Evolutionary conservation across 1,140 invertebrate species (phyloP), one percentile per base, ranked within the genome.

Genomic region (Apis laboriosa): DNA sequence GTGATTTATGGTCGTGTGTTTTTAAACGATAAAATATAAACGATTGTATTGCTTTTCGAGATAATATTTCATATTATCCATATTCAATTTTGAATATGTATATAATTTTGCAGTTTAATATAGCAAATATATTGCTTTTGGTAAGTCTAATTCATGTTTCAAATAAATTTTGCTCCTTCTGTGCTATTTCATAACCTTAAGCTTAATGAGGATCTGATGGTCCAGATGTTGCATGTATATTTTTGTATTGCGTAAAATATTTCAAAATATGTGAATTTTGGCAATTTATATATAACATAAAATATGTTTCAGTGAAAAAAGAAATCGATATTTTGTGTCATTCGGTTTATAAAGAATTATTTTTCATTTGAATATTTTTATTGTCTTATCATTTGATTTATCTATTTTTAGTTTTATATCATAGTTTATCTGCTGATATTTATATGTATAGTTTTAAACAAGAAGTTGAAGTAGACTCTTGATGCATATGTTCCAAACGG

Each of bases 161-260:
- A 12, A 9, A 70, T 70, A 70, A 70, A 70, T 70, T 49, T 51
- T 51, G 24, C 12, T n/a, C 49, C 49, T 11, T 34, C 34, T 24
- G 49, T 34, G 49, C 67, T 17, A 70, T 70, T 70, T 70, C 67
- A 49, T 70, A 70, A 70, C 67, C 12, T 51, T 19, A 53, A 70
- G 67, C 67, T 70, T 70, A 70, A 81, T 75, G 71, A 81, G 60
- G 56, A 73, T 77, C 60, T 9, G 43, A 19, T 70, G 49, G n/a
- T 78, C 66, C 66, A 68, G 53, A 53, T 58, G 55, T 43, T 55
- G 56, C 24, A 55, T 34, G 63, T 51, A 68, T 67, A 68, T 67
- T 78, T 68, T 58, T 78, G 34, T 51, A 66, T 51, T 53, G 21
- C 49, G 63, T 34, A 64, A 77, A 64, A 21, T 28, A 17, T 17